These are phyloP conservation scores for Pseudopleuronectes americanus DNA, from an alignment of 2,797 vertebrate genomes.

Conservation along the genomic window DNA sequence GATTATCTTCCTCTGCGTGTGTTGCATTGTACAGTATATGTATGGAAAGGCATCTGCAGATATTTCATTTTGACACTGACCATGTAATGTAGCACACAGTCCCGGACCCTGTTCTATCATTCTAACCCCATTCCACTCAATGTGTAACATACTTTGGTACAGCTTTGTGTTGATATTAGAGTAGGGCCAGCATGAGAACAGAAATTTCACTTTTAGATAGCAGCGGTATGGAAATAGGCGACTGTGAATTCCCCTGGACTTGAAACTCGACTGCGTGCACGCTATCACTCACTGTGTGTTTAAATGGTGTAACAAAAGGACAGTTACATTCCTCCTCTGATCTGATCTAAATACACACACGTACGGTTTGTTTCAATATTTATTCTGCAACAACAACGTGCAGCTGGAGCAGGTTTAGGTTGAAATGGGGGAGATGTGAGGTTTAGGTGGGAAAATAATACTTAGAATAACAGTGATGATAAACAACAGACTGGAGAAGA, in stretches of 20 bases:
- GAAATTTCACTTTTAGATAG: constrained; percentile 66
- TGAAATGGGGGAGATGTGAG: not conserved
- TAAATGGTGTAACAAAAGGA: constrained; percentile 16
- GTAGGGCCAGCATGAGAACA: constrained; percentile 31
- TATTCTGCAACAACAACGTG: not conserved
- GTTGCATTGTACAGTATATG: not conserved
- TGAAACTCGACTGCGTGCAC: constrained; percentile 32
- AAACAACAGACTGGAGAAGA: not conserved
- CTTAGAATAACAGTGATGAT: not conserved
- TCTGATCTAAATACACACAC: not conserved
- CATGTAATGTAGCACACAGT: not conserved
- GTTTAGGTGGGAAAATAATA: not conserved
- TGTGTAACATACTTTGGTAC: not conserved
- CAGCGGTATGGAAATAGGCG: constrained; percentile 68
- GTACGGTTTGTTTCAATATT: not conserved
- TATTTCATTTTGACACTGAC: constrained; percentile 2
- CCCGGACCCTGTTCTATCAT: not conserved
- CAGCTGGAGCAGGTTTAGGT: not conserved
- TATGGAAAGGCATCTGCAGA: not conserved
- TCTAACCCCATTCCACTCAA: not conserved
- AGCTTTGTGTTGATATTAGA: constrained; percentile 24
- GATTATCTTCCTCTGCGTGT: not conserved
- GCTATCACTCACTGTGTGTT: constrained; percentile 15
- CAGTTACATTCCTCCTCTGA: constrained; percentile 40
- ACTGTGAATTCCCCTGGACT: constrained; percentile 74